These are phyloP conservation scores for Sciurus vulgaris DNA, from an alignment of 2,797 vertebrate genomes.

Conservation along the genomic window DNA sequence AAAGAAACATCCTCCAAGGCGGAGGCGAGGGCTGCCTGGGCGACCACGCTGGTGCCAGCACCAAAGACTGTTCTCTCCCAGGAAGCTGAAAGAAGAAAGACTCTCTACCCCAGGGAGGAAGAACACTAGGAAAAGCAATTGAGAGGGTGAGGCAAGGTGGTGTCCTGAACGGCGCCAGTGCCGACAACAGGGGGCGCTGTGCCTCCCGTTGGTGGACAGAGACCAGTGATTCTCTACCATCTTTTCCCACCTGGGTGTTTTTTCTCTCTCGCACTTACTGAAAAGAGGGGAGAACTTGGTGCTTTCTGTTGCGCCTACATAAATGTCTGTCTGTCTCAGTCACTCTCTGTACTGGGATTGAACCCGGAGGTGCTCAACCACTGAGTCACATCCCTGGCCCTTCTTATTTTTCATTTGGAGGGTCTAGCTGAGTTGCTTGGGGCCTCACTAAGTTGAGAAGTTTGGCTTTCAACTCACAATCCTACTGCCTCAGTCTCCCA, in stretches of 20 bases:
- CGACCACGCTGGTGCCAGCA: not conserved
- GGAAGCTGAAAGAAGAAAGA: not conserved
- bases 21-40: slow-evolving; percentile 49
- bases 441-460: too few species aligned
- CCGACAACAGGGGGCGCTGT: slow-evolving; percentile 66
- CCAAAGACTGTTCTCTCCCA: slow-evolving; percentile 39
- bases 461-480: too few species aligned
- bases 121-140: slow-evolving; percentile 13
- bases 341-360: too few species aligned
- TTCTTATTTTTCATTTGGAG: too few species aligned
- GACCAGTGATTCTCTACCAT: not conserved
- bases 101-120: not conserved
- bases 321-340: not conserved
- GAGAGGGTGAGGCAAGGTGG: slow-evolving; percentile 53
- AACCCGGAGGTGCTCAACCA: too few species aligned
- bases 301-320: not conserved
- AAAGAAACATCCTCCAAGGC: slow-evolving; percentile 71
- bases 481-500: too few species aligned
- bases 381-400: too few species aligned
- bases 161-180: not conserved
- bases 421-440: too few species aligned
- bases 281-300: not conserved
- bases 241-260: not conserved
- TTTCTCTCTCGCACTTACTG: slow-evolving; percentile 28
- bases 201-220: not conserved